Base-by-base conservation (phyloP, 2,888 invertebrate species). In the Blastobasis lacticolella region DNA sequence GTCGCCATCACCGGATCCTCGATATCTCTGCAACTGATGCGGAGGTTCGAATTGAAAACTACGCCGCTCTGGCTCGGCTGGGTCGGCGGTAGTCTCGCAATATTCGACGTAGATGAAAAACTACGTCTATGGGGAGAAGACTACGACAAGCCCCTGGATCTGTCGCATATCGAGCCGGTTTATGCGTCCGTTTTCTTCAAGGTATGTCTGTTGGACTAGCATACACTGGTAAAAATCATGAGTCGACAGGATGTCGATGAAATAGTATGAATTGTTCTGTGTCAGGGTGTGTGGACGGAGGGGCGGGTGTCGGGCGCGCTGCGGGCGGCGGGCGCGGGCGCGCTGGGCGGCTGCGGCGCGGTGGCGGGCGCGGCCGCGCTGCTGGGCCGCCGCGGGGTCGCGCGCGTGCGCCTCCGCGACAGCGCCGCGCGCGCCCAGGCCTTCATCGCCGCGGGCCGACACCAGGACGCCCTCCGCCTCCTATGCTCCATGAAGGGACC, bases 231-330 rank as follows among this genome's bases (percentile, higher is more conserved):
- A 36, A 2, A 8, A 9, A 6, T 3, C 9, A 40, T n/a, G n/a
- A 8, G 1, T 40, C 1, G 6, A 8, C 41, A 40, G 9, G 9
- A 6, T 4, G 41, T 40, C 4, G 6, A 2, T 40, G 41, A 40
- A 9, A 40, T 8, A 40, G 9, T 40, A 4, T 1, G 4, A 3
- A 6, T 40, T 40, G 41, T 8, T 42, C n/a, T 46, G 4, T 69
- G 68, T 10, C 92, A 97, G 87, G 98, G 95, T 0, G 87, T 98
- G 44, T 97, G 97, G 56, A 98, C 98, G 0, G 99, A 99, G 5
- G 98, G 98, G 0, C 97, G 97, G 72, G 99, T 94, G 62, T 90
- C 95, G 55, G 89, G 88, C 4, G 91, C 91, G 0, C 85, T 91
- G 74, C 88, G 90, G 44, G 71, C 83, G 50, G 91, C 91, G 0